Conservation (phyloP, 2,797 vertebrate genomes). For the Centroberyx gerrardi region DNA sequence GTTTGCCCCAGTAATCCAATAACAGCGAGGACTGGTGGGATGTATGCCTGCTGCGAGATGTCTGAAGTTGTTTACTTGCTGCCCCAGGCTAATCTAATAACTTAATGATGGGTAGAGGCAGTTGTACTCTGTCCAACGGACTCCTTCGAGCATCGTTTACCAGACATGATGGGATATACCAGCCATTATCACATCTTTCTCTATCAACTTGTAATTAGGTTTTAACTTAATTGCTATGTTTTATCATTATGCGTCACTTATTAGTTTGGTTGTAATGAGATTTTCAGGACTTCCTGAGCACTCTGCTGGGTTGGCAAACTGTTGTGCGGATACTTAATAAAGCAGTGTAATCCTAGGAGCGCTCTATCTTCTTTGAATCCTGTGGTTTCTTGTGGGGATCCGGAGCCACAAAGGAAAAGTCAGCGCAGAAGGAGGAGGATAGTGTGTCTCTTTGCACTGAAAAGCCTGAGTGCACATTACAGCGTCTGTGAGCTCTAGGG, state of each 20-base stretch:
- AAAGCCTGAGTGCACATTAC: constrained; percentile 41
- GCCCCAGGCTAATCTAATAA: constrained; percentile 82
- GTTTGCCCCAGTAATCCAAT: constrained; percentile 80
- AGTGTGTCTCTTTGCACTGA: constrained; percentile 26
- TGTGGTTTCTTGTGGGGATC: constrained; percentile 44
- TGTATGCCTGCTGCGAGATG: constrained; percentile 67
- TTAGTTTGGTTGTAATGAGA: constrained; percentile 69
- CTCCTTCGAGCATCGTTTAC: constrained; percentile 82
- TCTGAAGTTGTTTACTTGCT: constrained; percentile 82
- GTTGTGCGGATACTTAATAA: constrained; percentile 63
- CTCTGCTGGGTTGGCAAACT: constrained; percentile 58
- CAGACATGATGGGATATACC: constrained; percentile 68
- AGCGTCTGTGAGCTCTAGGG: constrained; percentile 41
- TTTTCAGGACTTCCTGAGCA: constrained; percentile 59
- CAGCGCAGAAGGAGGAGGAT: constrained; percentile 8
- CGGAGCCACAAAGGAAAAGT: constrained; percentile 42
- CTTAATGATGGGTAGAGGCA: constrained; percentile 81
- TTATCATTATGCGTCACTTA: constrained; percentile 76
- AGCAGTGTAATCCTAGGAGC: constrained; percentile 48
- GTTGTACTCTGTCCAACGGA: constrained; percentile 74
- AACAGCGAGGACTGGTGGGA: constrained; percentile 66
- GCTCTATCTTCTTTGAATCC: constrained; percentile 39
- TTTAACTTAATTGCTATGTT: constrained; percentile 71
- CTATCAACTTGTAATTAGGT: constrained; percentile 80
- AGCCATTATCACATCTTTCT: constrained; percentile 80